These are phyloP conservation scores for Mayetiola destructor DNA, from an alignment of 2,888 invertebrate genomes.

Conservation along the genomic window DNA sequence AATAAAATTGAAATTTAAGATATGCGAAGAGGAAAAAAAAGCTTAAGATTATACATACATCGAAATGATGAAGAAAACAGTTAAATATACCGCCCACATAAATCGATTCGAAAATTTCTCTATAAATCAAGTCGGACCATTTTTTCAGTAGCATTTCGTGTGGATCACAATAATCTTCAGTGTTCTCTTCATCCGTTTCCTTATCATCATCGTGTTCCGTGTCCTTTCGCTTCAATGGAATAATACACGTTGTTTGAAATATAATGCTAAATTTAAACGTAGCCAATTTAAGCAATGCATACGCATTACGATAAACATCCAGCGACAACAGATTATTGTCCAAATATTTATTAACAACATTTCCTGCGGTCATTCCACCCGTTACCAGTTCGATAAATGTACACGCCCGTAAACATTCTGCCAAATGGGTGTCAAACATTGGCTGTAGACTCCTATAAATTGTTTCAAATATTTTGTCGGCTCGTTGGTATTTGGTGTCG, in stretches of 20 bases:
- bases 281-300: neutral
- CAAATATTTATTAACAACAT: neutral
- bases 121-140: slow-evolving; percentile 27
- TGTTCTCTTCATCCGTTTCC: slow-evolving; percentile 24
- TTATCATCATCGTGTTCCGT: slow-evolving; percentile 16
- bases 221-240: slow-evolving; percentile 14
- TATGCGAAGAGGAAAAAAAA: neutral
- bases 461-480: slow-evolving; percentile 24
- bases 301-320: neutral
- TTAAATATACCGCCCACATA: slow-evolving; percentile 25
- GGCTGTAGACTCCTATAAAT: slow-evolving; percentile 13
- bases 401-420: slow-evolving; percentile 22
- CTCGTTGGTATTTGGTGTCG: slow-evolving; percentile 13
- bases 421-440: slow-evolving; percentile 17
- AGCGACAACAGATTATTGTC: neutral
- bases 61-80: slow-evolving; percentile 19
- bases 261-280: slow-evolving; percentile 21
- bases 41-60: slow-evolving; percentile 18
- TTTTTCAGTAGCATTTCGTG: slow-evolving; percentile 27
- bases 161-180: slow-evolving; percentile 29
- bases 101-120: slow-evolving; percentile 24
- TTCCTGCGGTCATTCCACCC: slow-evolving; percentile 7
- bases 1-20: neutral
- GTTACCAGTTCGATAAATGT: slow-evolving; percentile 25
- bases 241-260: slow-evolving; percentile 27